Evolutionary conservation across 2,113 vertebrate genomes (phyloP).

Genomic region (Ivindomyrus marchei): DNA sequence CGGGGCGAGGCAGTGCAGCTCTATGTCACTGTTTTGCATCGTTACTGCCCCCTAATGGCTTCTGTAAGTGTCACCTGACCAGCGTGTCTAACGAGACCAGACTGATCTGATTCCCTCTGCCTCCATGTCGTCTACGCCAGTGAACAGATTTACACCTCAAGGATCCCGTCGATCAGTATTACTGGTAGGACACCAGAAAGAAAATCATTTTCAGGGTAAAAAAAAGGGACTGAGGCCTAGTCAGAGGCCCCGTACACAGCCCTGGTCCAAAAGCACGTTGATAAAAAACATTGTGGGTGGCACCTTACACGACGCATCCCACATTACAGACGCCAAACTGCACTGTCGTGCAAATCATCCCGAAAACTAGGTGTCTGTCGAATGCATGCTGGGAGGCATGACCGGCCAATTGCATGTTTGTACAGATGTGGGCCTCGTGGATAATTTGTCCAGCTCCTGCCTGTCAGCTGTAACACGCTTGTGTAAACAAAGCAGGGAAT

Average conservation of each 20-base stretch:
- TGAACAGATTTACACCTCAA: constrained; percentile 51
- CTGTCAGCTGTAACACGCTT: not conserved
- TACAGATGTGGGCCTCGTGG: not conserved
- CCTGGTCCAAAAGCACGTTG: not conserved
- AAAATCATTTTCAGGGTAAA: not conserved
- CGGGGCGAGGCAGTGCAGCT: constrained; percentile 42
- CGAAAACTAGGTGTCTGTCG: not conserved
- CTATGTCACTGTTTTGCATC: constrained; percentile 53
- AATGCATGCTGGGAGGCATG: not conserved
- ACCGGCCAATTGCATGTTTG: not conserved
- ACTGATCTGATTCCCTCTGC: constrained; percentile 24
- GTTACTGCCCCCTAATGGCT: constrained; percentile 51
- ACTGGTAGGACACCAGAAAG: constrained; percentile 34
- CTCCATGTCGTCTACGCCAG: constrained; percentile 26
- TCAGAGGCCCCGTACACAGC: not conserved
- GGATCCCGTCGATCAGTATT: constrained; percentile 40
- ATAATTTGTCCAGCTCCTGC: not conserved
- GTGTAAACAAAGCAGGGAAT: not conserved
- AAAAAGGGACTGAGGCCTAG: not conserved
- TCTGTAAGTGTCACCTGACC: constrained; percentile 42
- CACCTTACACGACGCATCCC: not conserved
- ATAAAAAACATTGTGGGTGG: not conserved
- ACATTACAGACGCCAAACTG: not conserved
- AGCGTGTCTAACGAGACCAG: constrained; percentile 44
- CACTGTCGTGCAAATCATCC: not conserved